Conservation (phyloP, 2,113 vertebrate species). For the Cettia cetti region DNA sequence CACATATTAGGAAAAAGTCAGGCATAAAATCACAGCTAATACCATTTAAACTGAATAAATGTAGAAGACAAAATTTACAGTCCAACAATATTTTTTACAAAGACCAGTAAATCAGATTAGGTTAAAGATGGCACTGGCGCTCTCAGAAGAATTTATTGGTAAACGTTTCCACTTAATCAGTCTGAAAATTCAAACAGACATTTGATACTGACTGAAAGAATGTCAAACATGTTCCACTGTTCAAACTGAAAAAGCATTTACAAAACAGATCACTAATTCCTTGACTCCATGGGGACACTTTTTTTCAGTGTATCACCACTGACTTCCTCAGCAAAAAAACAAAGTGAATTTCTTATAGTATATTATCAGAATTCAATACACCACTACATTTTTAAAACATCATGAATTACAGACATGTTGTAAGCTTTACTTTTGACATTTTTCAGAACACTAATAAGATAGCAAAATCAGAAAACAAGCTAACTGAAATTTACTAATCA, state of each 20-base stretch:
- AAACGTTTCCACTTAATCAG: background rate
- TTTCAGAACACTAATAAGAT: background rate
- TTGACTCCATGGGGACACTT: background rate
- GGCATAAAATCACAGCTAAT: background rate
- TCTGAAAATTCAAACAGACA: background rate
- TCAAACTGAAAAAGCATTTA: background rate
- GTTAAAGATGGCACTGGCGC: background rate
- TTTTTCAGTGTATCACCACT: background rate
- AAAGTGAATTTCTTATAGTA: accelerated
- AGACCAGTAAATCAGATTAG: background rate
- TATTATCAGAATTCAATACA: background rate
- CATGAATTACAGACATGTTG: background rate
- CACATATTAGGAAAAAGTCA: background rate
- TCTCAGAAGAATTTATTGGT: background rate
- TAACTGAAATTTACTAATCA: background rate
- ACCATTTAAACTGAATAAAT: background rate
- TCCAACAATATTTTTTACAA: background rate
- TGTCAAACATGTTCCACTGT: too few relatives aligned
- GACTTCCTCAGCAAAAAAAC: background rate
- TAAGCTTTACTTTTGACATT: background rate
- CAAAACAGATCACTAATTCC: background rate
- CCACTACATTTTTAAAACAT: background rate
- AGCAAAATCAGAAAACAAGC: background rate
- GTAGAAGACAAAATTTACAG: background rate
- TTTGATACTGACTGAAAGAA: background rate